Base-by-base conservation (phyloP, 2,888 invertebrate genomes). In the Cryptocephalus moraei region DNA sequence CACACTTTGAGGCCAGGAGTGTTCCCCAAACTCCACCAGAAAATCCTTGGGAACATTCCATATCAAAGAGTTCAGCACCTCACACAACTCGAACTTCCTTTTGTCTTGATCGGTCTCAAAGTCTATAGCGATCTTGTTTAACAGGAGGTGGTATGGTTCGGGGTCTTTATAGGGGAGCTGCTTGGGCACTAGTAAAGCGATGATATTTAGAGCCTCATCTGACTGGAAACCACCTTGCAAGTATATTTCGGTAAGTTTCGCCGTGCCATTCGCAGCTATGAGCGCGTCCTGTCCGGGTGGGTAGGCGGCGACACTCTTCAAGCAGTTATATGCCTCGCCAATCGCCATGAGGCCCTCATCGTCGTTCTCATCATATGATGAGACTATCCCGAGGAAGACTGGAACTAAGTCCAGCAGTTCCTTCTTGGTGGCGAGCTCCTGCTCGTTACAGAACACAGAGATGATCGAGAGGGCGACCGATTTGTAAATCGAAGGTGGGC, bases 101-200 rank as follows among this genome's bases (percentile, higher is more conserved):
- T 91, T 89, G 1, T 87, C 87, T 55, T 89, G 84, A 69, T 92
- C 91, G 0, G 87, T 86, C 62, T 89, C 87, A 75, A 93, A 91
- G 65, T 92, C 91, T 41, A 89, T 70, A 0, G 90, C 79, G 52
- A 92, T 84, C 71, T 89, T 86, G 62, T 86, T 87, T 39, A 92
- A 75, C 43, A 92, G 73, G 0, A 84, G 81, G 68, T 90, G 86
- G 67, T 91, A 91, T 1, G 85, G 82, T 62, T 82, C 82, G 0
- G 85, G 81, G 63, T 88, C 82, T 51, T 77, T 78, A 48, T 76
- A 77, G 53, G 84, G 83, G 91, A 91, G 91, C 65, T 86, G 83
- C 54, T 80, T 75, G 51, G 79, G 80, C 0, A 85, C 86, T 44
- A 91, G 69, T 2, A 64, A 54, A 45, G 81, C 79, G 2, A 87